Base-by-base conservation (phyloP, 2,888 invertebrate genomes). In the Apotomis turbidana region DNA sequence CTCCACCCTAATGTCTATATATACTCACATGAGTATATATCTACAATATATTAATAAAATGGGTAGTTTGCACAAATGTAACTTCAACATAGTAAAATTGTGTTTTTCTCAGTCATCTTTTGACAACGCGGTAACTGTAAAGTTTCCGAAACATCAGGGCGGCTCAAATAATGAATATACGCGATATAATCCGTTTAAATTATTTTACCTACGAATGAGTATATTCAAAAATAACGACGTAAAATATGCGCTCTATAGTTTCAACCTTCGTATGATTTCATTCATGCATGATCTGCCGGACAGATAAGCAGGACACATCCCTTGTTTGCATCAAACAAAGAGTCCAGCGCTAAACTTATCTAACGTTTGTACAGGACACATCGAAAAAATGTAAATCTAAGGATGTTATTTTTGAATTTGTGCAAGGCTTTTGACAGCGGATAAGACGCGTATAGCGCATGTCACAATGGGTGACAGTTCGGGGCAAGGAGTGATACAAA, bases 391-490 rank as follows among this genome's bases (percentile, higher is more conserved):
- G 79, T 87, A 87, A 79, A 81, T 86, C 85, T 63, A 57, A 60
- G 52, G 85, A 89, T 92, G 91, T 93, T 93, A 89, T 93, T 93
- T 92, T 93, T 89, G 89, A 91, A 90, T 93, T 93, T 93, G 93
- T 93, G 93, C 93, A 93, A 93, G 90, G 86, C 89, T 86, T 90
- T 88, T 92, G 93, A 93, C 93, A 90, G 89, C 88, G 89, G 91
- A 88, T 87, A 83, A 84, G 85, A 85, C 82, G 83, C 81, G 85
- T 83, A 67, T 62, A 68, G 41, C 61, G 84, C 79, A 78, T 79
- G 81, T 81, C 81, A 91, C 90, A 91, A 92, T 85, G 88, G 91
- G 87, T 90, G 92, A 91, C 92, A 90, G 88, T 81, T 84, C 79
- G 82, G 81, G 80, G 84, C 87, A 87, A 89, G 88, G 89, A 89